These are phyloP conservation scores for Cremastinae sp. DNA, from an alignment of 2,888 invertebrate species.

Conservation along the genomic window DNA sequence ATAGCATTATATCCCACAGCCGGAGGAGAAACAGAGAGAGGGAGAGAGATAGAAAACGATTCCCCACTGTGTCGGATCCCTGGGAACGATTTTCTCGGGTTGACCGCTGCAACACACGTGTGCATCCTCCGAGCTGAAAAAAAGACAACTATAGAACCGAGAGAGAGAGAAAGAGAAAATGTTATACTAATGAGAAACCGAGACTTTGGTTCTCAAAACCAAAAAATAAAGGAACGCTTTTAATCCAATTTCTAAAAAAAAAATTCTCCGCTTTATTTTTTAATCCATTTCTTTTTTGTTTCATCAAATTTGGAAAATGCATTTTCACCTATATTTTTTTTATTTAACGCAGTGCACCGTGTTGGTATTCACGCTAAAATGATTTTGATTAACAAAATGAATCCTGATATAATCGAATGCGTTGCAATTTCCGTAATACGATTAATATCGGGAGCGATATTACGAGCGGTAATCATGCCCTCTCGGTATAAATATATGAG, in stretches of 20 bases:
- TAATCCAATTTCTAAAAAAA: no score
- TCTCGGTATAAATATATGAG: neutral
- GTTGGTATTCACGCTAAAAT: neutral
- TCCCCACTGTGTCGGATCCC: conserved; percentile 2
- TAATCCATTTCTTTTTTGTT: no score
- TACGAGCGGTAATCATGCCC: conserved; percentile 35
- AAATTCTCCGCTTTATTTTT: no score
- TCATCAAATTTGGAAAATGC: no score
- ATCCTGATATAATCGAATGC: conserved; percentile 40
- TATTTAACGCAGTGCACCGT: neutral
- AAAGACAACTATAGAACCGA: neutral
- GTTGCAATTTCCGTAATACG: conserved; percentile 46
- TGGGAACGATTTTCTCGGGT: conserved; percentile 25
- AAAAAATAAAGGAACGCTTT: no score
- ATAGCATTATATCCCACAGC: neutral
- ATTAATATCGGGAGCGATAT: conserved; percentile 49
- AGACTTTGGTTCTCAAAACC: no score
- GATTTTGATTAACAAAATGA: neutral
- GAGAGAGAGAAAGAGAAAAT: no score
- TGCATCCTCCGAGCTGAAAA: conserved; percentile 8
- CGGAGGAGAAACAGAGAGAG: no score
- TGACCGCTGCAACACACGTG: conserved; percentile 47
- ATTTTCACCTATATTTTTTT: no score
- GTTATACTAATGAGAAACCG: no score
- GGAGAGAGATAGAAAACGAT: neutral